Percentiles rank a stretch among this genome's conserved stretches.
These are phyloP conservation scores for Microtus pennsylvanicus DNA, from an alignment of 2,113 vertebrate species.

Conservation along the genomic window DNA sequence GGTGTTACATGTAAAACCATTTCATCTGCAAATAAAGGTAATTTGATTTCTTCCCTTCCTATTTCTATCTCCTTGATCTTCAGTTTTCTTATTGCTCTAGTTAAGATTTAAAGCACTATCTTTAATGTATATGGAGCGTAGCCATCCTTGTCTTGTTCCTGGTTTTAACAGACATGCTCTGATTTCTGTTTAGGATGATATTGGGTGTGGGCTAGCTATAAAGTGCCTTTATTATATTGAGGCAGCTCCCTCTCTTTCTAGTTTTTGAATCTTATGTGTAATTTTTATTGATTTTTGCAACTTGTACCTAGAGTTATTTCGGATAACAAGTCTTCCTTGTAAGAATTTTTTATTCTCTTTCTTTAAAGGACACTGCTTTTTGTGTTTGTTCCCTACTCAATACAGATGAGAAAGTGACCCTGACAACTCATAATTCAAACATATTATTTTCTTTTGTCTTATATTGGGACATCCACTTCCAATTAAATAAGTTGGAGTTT, in stretches of 20 bases:
- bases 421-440: not conserved
- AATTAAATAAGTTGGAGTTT: slow-evolving; percentile 16
- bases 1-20: not conserved
- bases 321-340: not conserved
- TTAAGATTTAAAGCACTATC: not conserved
- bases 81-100: not conserved
- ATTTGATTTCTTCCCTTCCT: not conserved
- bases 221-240: not conserved
- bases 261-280: not conserved
- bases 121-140: not conserved
- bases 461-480: not conserved
- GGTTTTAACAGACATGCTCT: no score
- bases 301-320: not conserved
- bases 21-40: not conserved
- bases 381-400: not conserved
- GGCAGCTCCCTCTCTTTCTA: not conserved
- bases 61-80: not conserved
- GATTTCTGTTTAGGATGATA: not conserved
- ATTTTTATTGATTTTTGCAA: not conserved
- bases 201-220: not conserved
- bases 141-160: not conserved
- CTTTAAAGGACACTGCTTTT: not conserved
- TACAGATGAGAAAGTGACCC: not conserved
- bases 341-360: not conserved
- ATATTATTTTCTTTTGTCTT: not conserved